Percentiles rank a stretch among this genome's conserved stretches.
These are phyloP conservation scores for Silvanus unidentatus DNA, from an alignment of 2,888 invertebrate species.

Conservation along the genomic window DNA sequence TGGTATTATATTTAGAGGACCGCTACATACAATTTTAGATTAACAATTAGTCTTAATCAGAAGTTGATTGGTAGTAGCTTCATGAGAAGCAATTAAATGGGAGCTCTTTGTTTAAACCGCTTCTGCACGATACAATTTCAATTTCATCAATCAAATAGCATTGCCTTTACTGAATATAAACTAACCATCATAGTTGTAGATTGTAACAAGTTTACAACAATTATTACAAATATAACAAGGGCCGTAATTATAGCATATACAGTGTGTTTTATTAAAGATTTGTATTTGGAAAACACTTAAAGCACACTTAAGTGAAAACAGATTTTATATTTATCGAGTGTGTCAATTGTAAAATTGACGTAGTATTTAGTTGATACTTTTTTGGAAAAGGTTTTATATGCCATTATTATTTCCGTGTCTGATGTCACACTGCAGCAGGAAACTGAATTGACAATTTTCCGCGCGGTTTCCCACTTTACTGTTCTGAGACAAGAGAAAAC, in stretches of 20 bases:
- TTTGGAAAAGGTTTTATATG: constrained; percentile 25
- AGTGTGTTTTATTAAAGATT: too few relatives aligned
- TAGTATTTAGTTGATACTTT: constrained; percentile 4
- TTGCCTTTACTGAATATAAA: too few relatives aligned
- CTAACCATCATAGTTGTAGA: too few relatives aligned
- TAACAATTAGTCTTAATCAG: constrained; percentile 24
- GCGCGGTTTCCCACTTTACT: constrained; percentile 53
- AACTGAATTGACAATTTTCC: constrained; percentile 65
- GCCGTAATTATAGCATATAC: too few relatives aligned
- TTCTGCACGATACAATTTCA: too few relatives aligned
- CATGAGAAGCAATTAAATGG: constrained; percentile 28
- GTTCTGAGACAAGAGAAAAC: constrained; percentile 1
- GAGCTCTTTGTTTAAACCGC: not conserved
- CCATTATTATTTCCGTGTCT: constrained; percentile 42
- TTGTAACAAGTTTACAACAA: too few relatives aligned
- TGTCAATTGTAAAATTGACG: constrained; percentile 2
- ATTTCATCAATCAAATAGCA: too few relatives aligned
- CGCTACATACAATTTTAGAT: constrained; percentile 17
- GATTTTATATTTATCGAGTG: not conserved
- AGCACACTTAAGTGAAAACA: too few relatives aligned
- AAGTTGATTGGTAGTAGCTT: constrained; percentile 21
- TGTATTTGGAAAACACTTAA: too few relatives aligned
- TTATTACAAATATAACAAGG: too few relatives aligned
- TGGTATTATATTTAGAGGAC: not conserved
- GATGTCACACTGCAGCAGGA: constrained; percentile 37